These are phyloP conservation scores for Gallinago undulata DNA, from an alignment of 2,113 vertebrate genomes.

Conservation along the genomic window DNA sequence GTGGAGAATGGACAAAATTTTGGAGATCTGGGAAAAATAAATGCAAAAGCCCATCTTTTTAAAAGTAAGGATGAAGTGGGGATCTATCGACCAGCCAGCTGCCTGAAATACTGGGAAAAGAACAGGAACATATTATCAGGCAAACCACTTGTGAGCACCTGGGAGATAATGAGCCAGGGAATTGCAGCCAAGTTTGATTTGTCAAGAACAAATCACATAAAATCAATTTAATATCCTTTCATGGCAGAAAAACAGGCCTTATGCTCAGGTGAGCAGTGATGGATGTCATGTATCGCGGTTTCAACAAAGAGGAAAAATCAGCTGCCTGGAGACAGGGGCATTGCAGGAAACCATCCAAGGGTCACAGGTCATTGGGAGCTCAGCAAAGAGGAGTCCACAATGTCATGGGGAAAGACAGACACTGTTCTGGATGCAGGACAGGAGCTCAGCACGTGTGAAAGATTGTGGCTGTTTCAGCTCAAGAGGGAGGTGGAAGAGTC, in stretches of 20 bases:
- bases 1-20: not conserved
- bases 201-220: constrained; percentile 19
- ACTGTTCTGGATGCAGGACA: rapidly evolving
- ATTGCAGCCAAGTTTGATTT: constrained; percentile 52
- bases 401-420: not conserved
- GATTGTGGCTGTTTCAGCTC: not conserved
- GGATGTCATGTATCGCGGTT: not conserved
- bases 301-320: not conserved
- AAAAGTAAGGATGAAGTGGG: not conserved
- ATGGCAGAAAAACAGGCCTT: not conserved
- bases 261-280: not conserved
- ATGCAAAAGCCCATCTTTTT: not conserved
- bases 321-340: not conserved
- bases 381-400: not conserved
- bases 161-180: constrained; percentile 27
- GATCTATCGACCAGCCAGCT: not conserved
- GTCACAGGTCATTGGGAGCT: rapidly evolving
- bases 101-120: not conserved
- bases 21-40: not conserved
- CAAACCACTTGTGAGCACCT: constrained; percentile 10
- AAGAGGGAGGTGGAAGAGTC: not conserved
- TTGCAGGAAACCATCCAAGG: not conserved
- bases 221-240: constrained; percentile 36
- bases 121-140: not conserved
- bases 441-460: rapidly evolving